These are phyloP conservation scores for Zelleria hepariella DNA, from an alignment of 2,888 invertebrate species.

Conservation along the genomic window DNA sequence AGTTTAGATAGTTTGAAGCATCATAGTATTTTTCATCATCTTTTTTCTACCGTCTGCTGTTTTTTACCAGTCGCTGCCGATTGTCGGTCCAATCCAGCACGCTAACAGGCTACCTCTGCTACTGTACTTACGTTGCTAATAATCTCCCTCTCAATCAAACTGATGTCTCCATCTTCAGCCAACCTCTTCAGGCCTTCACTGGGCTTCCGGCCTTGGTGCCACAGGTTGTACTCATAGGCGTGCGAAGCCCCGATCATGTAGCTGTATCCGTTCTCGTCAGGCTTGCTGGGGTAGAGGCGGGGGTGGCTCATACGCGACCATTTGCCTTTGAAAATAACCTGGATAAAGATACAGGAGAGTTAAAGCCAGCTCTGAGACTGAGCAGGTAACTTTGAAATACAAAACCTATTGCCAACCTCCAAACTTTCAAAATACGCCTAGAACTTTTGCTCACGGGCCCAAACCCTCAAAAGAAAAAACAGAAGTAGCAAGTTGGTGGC, in stretches of 20 bases:
- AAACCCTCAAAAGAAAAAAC: too few relatives aligned
- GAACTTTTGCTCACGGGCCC: too few relatives aligned
- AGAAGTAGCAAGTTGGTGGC: too few relatives aligned
- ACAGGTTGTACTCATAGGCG: constrained; percentile 33
- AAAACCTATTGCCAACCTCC: neutral
- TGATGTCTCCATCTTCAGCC: constrained; percentile 36
- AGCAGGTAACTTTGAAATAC: neutral
- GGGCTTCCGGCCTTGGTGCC: constrained; percentile 41
- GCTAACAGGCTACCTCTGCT: too few relatives aligned
- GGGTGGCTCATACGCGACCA: constrained; percentile 59
- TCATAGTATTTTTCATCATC: too few relatives aligned
- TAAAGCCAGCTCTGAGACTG: neutral
- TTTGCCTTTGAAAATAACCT: constrained; percentile 52
- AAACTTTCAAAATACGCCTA: neutral
- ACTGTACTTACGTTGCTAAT: constrained; percentile 39
- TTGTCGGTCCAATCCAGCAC: too few relatives aligned
- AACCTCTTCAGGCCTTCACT: constrained; percentile 33
- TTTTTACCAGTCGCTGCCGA: too few relatives aligned
- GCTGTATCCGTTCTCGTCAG: constrained; percentile 54
- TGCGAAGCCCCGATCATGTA: constrained; percentile 60
- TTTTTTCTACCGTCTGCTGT: too few relatives aligned
- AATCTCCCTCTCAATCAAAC: constrained; percentile 40
- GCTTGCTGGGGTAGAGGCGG: constrained; percentile 47
- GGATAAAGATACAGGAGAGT: constrained; percentile 3
- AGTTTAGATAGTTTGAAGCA: too few relatives aligned